Conservation (phyloP, 2,888 invertebrate species). For the Agriopis aurantiaria region DNA sequence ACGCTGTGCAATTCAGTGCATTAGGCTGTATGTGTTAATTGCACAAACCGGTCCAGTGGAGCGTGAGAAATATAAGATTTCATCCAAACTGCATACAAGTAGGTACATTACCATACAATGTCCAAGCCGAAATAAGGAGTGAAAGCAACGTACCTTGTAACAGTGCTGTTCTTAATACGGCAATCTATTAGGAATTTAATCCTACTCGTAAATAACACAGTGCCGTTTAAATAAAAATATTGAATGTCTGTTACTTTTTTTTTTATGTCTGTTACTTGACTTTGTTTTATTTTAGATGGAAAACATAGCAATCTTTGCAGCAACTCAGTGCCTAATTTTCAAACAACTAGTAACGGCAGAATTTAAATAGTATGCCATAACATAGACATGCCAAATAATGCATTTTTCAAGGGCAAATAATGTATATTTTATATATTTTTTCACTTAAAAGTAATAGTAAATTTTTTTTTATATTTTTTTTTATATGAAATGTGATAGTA, state of each 20-base stretch:
- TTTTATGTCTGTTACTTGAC: neutral
- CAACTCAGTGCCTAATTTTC: too few species aligned
- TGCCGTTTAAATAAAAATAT: neutral
- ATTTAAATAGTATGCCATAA: too few species aligned
- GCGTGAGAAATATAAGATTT: slow-evolving; percentile 69
- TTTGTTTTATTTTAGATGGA: too few species aligned
- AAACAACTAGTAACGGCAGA: too few species aligned
- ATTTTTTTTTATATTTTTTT: too few species aligned
- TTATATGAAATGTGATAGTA: too few species aligned
- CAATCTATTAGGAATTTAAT: slow-evolving; percentile 2
- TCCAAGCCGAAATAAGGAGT: slow-evolving; percentile 64
- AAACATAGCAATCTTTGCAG: too few species aligned
- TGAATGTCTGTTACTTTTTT: neutral
- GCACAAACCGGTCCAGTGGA: slow-evolving; percentile 61
- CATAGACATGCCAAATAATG: too few species aligned
- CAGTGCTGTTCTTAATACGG: slow-evolving; percentile 14
- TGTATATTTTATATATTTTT: too few species aligned
- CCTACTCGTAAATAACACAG: neutral
- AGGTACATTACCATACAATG: slow-evolving; percentile 69
- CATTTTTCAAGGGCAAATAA: too few species aligned
- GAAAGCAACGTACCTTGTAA: slow-evolving; percentile 61
- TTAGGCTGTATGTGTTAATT: slow-evolving; percentile 64
- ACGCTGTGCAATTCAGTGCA: slow-evolving; percentile 51
- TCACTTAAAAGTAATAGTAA: too few species aligned
- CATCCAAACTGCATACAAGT: slow-evolving; percentile 60